Percentiles rank a stretch among this genome's conserved stretches.
Conservation (phyloP, 2,797 vertebrate genomes). For the Notamacropus eugenii region DNA sequence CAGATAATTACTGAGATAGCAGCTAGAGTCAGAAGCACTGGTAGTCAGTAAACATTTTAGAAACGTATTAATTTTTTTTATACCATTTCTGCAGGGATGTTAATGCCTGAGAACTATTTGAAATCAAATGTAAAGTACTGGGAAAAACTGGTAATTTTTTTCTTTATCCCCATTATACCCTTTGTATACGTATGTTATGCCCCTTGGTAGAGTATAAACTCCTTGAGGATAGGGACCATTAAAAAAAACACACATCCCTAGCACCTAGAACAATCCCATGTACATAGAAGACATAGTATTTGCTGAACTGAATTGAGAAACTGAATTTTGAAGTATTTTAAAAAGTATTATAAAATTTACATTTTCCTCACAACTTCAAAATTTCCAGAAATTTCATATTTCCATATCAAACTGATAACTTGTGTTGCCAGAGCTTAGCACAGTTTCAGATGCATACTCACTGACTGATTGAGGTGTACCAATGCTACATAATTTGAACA, state of each 20-base stretch:
- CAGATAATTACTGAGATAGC: not conserved
- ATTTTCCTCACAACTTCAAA: not conserved
- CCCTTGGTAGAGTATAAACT: not conserved
- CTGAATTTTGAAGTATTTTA: not conserved
- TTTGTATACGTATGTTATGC: not conserved
- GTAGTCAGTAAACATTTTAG: not conserved
- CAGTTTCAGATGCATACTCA: not conserved
- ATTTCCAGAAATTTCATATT: not conserved
- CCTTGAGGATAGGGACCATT: not conserved
- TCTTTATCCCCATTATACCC: not conserved
- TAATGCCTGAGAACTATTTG: not conserved
- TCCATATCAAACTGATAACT: not conserved
- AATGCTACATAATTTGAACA: not conserved
- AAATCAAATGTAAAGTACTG: not conserved
- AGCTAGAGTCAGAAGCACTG: not conserved
- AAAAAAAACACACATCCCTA: not conserved
- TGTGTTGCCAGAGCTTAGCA: not conserved
- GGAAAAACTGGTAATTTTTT: not conserved
- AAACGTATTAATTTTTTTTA: not conserved
- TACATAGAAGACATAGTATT: not conserved
- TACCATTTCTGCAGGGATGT: not conserved
- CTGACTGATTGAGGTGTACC: not conserved
- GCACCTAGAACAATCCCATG: not conserved
- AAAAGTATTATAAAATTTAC: not conserved
- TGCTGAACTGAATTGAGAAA: not conserved